Percentiles rank a stretch among this genome's conserved stretches.
Evolutionary conservation across 2,888 invertebrate species (phyloP).

Genomic region (Acanthacorydalis orientalis): DNA sequence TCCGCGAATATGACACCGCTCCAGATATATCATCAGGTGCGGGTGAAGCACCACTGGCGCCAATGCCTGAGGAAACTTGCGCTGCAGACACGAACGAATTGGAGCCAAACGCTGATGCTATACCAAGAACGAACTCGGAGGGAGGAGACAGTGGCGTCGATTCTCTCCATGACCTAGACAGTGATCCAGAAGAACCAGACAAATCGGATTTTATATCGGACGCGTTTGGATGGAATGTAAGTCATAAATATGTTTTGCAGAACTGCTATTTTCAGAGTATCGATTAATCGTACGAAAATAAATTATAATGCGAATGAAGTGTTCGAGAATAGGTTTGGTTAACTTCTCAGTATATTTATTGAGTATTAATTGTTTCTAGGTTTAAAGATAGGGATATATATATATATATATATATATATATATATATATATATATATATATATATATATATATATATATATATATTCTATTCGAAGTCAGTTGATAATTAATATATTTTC

Average conservation of each 20-base stretch:
- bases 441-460: no score
- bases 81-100: constrained; percentile 18
- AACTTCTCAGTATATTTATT: no score
- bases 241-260: constrained; percentile 25
- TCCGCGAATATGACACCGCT: constrained; percentile 34
- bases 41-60: constrained; percentile 9
- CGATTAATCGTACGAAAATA: no score
- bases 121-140: constrained; percentile 18
- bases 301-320: not conserved
- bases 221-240: constrained; percentile 60
- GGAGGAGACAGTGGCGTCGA: constrained; percentile 32
- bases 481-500: no score
- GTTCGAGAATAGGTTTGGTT: not conserved
- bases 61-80: constrained; percentile 17
- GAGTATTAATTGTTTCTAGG: no score
- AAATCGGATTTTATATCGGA: constrained; percentile 39
- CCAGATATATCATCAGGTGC: constrained; percentile 12
- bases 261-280: not conserved
- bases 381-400: no score
- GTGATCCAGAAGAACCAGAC: constrained; percentile 45
- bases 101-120: constrained; percentile 8
- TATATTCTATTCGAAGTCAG: no score
- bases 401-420: no score
- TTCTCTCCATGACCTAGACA: constrained; percentile 43
- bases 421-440: no score